Evolutionary conservation across 2,113 vertebrate species (phyloP).

Genomic region (Pandion haliaetus): DNA sequence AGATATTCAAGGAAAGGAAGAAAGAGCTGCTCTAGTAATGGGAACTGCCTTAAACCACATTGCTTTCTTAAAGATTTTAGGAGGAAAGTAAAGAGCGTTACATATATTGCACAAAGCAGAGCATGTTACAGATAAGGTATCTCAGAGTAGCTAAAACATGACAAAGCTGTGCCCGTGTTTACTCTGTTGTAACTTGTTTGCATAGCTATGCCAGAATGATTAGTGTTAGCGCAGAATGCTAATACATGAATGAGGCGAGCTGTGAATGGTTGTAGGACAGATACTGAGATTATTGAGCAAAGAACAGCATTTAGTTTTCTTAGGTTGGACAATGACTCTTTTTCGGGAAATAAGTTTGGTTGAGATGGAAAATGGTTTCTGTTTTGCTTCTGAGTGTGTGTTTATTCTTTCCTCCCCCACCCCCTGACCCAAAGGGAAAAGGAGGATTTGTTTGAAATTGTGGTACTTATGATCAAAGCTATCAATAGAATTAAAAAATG

Average conservation of each 20-base stretch:
- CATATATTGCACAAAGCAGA: not conserved
- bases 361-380: not conserved
- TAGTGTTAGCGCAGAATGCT: not conserved
- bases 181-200: not conserved
- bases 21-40: not conserved
- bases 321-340: not conserved
- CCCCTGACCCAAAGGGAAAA: not conserved
- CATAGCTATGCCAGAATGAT: not conserved
- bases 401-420: not conserved
- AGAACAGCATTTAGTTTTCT: not conserved
- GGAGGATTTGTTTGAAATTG: not conserved
- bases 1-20: not conserved
- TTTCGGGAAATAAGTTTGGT: not conserved
- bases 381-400: not conserved
- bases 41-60: not conserved
- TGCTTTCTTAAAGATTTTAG: not conserved
- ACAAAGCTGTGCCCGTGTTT: not conserved
- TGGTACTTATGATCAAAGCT: not conserved
- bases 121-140: fast-evolving
- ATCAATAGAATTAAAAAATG: not conserved
- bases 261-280: not conserved
- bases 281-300: not conserved
- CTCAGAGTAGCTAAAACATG: not conserved
- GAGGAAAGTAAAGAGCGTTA: not conserved
- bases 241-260: fast-evolving